These are phyloP conservation scores for Camptogramma bilineatum DNA, from an alignment of 2,888 invertebrate genomes.

Conservation along the genomic window DNA sequence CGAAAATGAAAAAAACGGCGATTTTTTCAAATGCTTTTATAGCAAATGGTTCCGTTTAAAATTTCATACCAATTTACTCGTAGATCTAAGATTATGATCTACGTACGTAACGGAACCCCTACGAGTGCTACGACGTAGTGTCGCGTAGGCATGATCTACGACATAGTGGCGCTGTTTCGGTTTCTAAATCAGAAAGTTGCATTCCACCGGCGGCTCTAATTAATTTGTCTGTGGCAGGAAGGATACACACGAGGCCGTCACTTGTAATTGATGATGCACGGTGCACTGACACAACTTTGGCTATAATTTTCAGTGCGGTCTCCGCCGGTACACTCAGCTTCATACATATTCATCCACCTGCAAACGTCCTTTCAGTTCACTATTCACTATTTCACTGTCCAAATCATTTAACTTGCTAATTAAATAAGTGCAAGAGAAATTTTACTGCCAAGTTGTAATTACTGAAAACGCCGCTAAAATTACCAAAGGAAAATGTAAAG, in stretches of 20 bases:
- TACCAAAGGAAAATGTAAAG: conserved; percentile 22
- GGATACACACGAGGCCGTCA: conserved; percentile 40
- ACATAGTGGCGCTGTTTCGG: conserved; percentile 11
- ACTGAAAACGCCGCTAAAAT: conserved; percentile 24
- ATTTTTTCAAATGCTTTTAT: background rate
- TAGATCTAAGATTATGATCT: background rate
- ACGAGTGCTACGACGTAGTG: conserved; percentile 15
- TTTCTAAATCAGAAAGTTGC: conserved; percentile 29
- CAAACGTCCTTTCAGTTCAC: conserved; percentile 42
- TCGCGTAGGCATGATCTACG: conserved; percentile 11
- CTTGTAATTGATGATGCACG: conserved; percentile 51
- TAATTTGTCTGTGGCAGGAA: conserved; percentile 38
- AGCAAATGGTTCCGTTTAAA: background rate
- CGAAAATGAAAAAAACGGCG: background rate
- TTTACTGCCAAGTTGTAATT: conserved; percentile 12
- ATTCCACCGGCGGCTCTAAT: conserved; percentile 26
- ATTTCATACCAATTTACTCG: background rate
- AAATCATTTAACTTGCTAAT: conserved; percentile 33
- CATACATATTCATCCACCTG: conserved; percentile 46
- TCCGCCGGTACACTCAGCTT: conserved; percentile 42
- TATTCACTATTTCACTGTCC: conserved; percentile 27
- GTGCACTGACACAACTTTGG: conserved; percentile 48
- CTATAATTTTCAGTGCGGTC: conserved; percentile 50
- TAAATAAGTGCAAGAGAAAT: conserved; percentile 20
- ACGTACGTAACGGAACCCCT: background rate